These are phyloP conservation scores for Myotis yumanensis DNA, from an alignment of 2,113 vertebrate species.

Conservation along the genomic window DNA sequence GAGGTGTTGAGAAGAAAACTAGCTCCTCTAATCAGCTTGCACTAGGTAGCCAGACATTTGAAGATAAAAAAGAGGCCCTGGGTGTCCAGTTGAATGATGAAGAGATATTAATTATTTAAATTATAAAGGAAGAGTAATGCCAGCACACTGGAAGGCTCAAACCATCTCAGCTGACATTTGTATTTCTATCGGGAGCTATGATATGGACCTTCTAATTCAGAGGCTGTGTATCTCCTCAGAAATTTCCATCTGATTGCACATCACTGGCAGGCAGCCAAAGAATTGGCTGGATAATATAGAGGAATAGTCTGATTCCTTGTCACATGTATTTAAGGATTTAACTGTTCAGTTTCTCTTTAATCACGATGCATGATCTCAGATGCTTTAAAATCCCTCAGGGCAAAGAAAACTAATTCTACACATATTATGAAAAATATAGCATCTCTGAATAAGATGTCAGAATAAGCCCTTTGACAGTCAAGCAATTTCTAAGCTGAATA, in stretches of 20 bases:
- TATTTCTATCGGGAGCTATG: background rate
- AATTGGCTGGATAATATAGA: background rate
- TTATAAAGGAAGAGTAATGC: constrained; percentile 50
- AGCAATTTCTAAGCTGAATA: background rate
- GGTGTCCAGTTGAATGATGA: background rate
- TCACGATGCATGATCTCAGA: background rate
- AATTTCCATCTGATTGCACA: background rate
- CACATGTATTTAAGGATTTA: constrained; percentile 51
- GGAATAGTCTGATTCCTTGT: background rate
- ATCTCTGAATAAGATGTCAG: constrained; percentile 50
- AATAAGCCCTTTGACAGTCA: background rate
- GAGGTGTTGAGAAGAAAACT: background rate
- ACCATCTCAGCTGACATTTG: background rate
- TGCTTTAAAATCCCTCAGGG: constrained; percentile 25
- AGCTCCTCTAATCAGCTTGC: background rate
- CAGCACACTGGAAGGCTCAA: background rate
- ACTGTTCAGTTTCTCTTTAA: constrained; percentile 45
- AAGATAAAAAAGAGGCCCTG: background rate
- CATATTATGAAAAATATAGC: background rate
- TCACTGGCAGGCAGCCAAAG: constrained; percentile 8
- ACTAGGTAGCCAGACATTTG: background rate
- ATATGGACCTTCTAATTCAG: constrained; percentile 15
- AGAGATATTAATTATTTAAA: constrained; percentile 6
- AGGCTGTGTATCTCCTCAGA: background rate
- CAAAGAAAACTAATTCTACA: constrained; percentile 39